phyloP scores from a whole-genome alignment of 2,888 invertebrate genomes.

The Caenorhabditis japonica region DNA sequence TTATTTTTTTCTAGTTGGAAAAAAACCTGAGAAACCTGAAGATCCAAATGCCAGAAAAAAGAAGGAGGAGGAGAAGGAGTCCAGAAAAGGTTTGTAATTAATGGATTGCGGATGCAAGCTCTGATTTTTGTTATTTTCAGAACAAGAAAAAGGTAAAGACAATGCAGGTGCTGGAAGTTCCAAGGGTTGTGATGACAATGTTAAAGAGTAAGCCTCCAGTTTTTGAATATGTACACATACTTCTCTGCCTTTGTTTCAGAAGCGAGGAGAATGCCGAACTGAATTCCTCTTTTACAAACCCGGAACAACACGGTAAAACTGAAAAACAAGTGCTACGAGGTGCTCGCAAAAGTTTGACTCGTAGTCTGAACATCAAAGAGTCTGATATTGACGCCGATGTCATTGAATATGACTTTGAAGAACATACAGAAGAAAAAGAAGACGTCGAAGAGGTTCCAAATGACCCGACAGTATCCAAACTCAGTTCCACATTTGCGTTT shows the following conservation, averaged over 20 bases:
- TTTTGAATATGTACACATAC: no score
- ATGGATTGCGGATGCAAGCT: neutral
- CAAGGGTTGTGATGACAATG: no score
- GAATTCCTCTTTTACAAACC: conserved; percentile 24
- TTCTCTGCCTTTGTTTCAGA: no score
- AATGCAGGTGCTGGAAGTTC: conserved; percentile 1
- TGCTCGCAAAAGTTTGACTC: conserved; percentile 45
- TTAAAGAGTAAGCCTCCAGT: no score
- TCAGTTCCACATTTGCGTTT: conserved; percentile 8
- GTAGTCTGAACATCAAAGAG: conserved; percentile 52
- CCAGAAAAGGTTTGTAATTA: conserved; percentile 6
- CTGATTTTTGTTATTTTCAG: no score
- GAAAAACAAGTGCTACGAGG: conserved; percentile 48
- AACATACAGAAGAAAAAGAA: conserved; percentile 6
- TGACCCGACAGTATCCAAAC: conserved; percentile 21
- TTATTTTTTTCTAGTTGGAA: conserved; percentile 26
- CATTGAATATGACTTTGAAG: conserved; percentile 36
- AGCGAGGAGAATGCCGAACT: conserved; percentile 27
- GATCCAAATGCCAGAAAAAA: conserved; percentile 10
- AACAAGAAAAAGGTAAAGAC: conserved; percentile 26
- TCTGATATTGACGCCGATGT: conserved; percentile 53
- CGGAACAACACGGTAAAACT: conserved; percentile 45
- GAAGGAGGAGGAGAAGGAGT: conserved; percentile 32
- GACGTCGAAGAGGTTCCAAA: conserved; percentile 19
- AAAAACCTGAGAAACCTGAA: conserved; percentile 14